A percentile compares a stretch with the other conserved stretches of the same genome.
These are phyloP conservation scores for Rachycentron canadum DNA, from an alignment of 2,797 vertebrate species.

Conservation along the genomic window DNA sequence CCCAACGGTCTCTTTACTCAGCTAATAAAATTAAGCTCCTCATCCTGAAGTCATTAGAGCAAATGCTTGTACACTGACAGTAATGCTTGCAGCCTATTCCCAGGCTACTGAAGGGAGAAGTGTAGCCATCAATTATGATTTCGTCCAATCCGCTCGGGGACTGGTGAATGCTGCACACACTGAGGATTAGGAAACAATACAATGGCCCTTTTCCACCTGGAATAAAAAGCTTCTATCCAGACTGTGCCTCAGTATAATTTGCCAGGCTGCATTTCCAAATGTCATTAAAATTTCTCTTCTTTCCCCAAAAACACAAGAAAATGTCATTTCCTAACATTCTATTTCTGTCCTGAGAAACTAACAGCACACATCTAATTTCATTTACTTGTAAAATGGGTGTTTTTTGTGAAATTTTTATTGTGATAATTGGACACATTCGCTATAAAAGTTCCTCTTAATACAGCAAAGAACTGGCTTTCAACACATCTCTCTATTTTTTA, in stretches of 20 bases:
- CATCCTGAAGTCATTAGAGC: slow-evolving; percentile 35
- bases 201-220: slow-evolving; percentile 6
- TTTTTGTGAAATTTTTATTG: background rate
- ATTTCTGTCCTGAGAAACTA: background rate
- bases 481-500: background rate
- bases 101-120: slow-evolving; percentile 25
- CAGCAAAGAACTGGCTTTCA: background rate
- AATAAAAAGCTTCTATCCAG: background rate
- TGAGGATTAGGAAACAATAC: slow-evolving; percentile 29
- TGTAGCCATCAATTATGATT: slow-evolving; percentile 33
- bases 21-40: slow-evolving; percentile 60
- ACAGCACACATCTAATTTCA: background rate
- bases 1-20: slow-evolving; percentile 10
- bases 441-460: too few species aligned
- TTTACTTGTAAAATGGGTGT: background rate
- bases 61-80: slow-evolving; percentile 49
- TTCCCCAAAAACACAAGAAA: background rate
- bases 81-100: slow-evolving; percentile 45
- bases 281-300: background rate
- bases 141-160: slow-evolving; percentile 26
- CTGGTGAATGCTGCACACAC: slow-evolving; percentile 2
- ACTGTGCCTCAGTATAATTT: background rate
- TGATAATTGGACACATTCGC: background rate
- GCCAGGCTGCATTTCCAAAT: background rate
- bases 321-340: background rate